Evolutionary conservation across 2,113 vertebrate genomes (phyloP), one percentile per base, ranked within the genome.

Genomic region (Sinocyclocheilus anshuiensis): DNA sequence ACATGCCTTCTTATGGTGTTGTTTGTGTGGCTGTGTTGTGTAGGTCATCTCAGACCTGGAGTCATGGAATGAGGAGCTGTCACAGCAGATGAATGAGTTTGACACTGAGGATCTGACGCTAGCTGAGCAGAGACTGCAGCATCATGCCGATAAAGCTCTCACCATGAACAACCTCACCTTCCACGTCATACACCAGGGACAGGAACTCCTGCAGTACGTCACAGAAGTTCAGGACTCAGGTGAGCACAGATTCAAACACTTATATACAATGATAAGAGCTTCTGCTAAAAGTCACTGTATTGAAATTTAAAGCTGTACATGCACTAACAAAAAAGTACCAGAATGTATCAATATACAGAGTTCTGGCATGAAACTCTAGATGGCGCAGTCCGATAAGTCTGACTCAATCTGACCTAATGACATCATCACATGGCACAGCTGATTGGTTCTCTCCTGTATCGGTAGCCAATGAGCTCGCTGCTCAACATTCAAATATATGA

Each of bases 101-200:
- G 98, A 99, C 93, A 99, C 97, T 0, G 42, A 45, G 42, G 42
- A 45, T 45, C 42, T 45, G 42, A 45, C 42, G 1, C 42, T 45
- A 45, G 42, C 42, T 10, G 42, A 45, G 42, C 98, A 99, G 91
- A 93, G 97, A 81, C 96, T 99, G 26, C 98, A 99, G 93, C 98
- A 98, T 90, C 98, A 99, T 26, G 97, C 98, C 0, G 98, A 99
- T 93, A 99, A 99, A 92, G 97, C 97, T 57, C 91, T 99, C 81
- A 99, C 98, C 88, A 98, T 99, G 97, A 99, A 99, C 92, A 99
- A 99, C 94, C 93, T 99, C 92, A 98, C 97, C 82, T 99, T 99
- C 26, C 97, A 99, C 45, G 98, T 99, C 92, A 98, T 99, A 91
- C 98, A 99, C 93, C 98, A 99, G 93, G 98, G 98, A 9, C 98